These are phyloP conservation scores for Coracias cyanogaster DNA, from an alignment of 2,797 vertebrate genomes.

Conservation along the genomic window DNA sequence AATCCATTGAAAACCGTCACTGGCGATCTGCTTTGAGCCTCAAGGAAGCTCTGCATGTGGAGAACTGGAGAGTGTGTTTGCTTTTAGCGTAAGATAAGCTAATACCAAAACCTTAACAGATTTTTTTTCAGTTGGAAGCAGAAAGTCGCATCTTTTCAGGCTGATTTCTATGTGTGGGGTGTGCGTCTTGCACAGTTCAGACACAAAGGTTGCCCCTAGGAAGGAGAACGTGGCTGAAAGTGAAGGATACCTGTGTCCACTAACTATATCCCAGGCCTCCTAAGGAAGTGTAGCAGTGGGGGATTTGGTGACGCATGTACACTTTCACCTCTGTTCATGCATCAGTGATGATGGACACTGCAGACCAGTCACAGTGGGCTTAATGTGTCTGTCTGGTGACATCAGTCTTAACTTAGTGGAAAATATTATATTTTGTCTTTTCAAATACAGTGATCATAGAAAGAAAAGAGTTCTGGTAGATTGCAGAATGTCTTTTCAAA, in stretches of 20 bases:
- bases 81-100: neutral
- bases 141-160: neutral
- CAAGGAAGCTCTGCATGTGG: neutral
- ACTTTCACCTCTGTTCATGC: neutral
- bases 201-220: fast-evolving
- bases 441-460: neutral
- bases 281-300: neutral
- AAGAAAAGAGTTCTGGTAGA: neutral
- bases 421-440: neutral
- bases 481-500: neutral
- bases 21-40: neutral
- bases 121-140: neutral
- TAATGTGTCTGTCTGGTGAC: neutral
- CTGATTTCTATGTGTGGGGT: neutral
- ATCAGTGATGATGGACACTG: neutral
- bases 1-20: neutral
- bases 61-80: neutral
- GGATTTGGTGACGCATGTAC: neutral
- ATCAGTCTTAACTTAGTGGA: neutral
- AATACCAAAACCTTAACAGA: neutral
- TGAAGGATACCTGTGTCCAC: neutral
- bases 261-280: neutral
- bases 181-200: neutral
- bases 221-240: neutral
- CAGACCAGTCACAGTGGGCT: neutral